phyloP scores from a whole-genome alignment of 2,113 vertebrate genomes.

The Herpetotheres cachinnans region DNA sequence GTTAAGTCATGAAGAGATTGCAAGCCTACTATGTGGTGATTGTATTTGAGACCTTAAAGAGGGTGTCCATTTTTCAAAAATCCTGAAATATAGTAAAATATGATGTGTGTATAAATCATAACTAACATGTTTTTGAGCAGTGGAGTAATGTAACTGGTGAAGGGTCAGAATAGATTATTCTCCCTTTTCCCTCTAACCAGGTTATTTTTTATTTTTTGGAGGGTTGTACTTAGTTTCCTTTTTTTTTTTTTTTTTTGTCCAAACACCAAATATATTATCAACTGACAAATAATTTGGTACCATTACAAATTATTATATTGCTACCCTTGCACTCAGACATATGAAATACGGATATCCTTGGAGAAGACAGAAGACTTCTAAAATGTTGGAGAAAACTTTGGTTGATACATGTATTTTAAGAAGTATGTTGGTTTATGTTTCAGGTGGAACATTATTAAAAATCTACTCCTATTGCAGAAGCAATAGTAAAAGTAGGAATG shows the following conservation, averaged over 20 bases:
- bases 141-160: background rate
- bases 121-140: background rate
- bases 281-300: background rate
- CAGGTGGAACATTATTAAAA: background rate
- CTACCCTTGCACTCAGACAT: background rate
- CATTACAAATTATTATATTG: background rate
- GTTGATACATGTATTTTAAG: background rate
- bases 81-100: background rate
- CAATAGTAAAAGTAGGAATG: background rate
- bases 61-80: background rate
- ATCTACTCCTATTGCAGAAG: background rate
- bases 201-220: background rate
- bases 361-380: background rate
- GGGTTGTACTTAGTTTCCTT: background rate
- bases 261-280: background rate
- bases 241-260: background rate
- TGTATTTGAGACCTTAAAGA: background rate
- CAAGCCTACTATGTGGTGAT: background rate
- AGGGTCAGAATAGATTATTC: background rate
- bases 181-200: background rate
- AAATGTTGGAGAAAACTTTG: background rate
- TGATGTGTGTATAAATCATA: background rate
- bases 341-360: background rate
- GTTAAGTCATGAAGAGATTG: background rate
- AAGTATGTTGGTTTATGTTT: background rate